A percentile compares a stretch with the other conserved stretches of the same genome.
phyloP scores from a whole-genome alignment of 2,797 vertebrate species.

The Menidia menidia region DNA sequence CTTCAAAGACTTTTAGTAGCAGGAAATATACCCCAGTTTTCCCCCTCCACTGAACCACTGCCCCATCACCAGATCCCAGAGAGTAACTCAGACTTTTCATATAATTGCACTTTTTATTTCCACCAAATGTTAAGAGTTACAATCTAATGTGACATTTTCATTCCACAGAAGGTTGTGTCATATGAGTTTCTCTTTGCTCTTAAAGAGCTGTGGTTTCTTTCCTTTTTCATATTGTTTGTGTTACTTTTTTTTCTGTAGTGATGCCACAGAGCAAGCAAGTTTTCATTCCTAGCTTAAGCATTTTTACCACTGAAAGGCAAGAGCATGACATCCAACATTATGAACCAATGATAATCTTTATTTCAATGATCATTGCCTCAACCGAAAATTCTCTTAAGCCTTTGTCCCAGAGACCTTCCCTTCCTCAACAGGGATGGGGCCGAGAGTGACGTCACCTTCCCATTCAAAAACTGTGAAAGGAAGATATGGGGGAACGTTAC shows the following conservation, averaged over 20 bases:
- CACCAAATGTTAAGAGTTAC: conserved; percentile 27
- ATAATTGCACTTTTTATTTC: conserved; percentile 51
- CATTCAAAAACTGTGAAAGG: conserved; percentile 60
- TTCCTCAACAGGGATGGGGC: conserved; percentile 55
- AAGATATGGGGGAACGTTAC: conserved; percentile 24
- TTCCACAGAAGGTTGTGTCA: conserved; percentile 6
- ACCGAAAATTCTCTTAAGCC: conserved; percentile 36
- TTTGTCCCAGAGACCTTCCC: conserved; percentile 19
- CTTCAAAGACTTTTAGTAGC: not conserved
- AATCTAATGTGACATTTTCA: conserved; percentile 21
- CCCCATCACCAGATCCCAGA: not conserved
- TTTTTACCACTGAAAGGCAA: conserved; percentile 22
- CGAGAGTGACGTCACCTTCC: conserved; percentile 64
- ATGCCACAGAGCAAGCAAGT: not conserved
- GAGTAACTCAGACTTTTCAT: conserved; percentile 28
- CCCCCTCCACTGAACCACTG: not conserved
- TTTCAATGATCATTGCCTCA: conserved; percentile 45
- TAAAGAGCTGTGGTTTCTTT: not conserved
- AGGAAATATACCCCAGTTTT: not conserved
- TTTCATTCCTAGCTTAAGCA: conserved; percentile 7
- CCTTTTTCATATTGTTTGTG: not conserved
- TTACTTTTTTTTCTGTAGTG: not conserved
- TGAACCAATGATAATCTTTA: conserved; percentile 58
- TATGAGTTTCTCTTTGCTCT: conserved; percentile 7
- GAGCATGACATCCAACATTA: conserved; percentile 40